phyloP scores from a whole-genome alignment of 1,140 invertebrate genomes.

The Eciton burchellii region DNA sequence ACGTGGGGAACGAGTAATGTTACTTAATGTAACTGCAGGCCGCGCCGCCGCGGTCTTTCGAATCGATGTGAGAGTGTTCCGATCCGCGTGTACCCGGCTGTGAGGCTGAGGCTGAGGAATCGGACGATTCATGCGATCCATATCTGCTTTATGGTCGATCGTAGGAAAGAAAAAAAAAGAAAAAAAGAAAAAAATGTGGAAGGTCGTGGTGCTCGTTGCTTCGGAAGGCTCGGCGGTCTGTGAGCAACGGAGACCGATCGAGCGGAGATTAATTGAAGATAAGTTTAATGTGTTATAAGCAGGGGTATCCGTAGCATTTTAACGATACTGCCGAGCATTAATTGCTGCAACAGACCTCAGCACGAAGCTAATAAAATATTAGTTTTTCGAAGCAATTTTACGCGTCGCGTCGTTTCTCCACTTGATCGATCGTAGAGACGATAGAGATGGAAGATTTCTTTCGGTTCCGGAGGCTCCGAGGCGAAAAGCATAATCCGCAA shows the following conservation, averaged over 20 bases:
- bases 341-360: too few species aligned
- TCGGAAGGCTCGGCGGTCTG: not conserved
- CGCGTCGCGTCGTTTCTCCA: not conserved
- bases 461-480: not conserved
- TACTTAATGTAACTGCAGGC: conserved; percentile 66
- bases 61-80: conserved; percentile 14
- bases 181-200: conserved; percentile 40
- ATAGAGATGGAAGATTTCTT: not conserved
- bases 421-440: conserved; percentile 10
- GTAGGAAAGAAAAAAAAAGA: too few species aligned
- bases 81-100: conserved; percentile 2
- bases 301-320: not conserved
- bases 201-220: not conserved
- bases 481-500: not conserved
- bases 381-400: conserved; percentile 8
- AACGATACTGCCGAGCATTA: too few species aligned
- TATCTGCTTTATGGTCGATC: conserved; percentile 38
- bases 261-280: conserved; percentile 6
- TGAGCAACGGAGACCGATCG: not conserved
- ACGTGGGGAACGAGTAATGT: conserved; percentile 66
- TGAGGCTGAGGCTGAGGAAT: not conserved
- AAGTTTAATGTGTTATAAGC: not conserved
- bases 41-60: conserved; percentile 9
- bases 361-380: not conserved
- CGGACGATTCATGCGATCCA: conserved; percentile 26